phyloP scores from a whole-genome alignment of 2,888 invertebrate species.

The Apeira syringaria region DNA sequence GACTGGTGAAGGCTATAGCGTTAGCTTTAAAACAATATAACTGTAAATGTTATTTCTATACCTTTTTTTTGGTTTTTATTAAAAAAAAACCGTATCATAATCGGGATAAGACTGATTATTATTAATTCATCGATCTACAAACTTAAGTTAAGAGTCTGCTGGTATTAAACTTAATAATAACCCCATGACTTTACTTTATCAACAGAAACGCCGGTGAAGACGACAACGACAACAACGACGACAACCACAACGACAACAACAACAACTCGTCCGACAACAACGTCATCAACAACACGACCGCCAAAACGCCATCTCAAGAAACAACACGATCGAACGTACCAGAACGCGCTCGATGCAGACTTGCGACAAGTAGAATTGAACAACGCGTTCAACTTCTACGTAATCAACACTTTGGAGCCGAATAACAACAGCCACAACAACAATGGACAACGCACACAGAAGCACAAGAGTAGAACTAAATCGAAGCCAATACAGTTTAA shows the following conservation, averaged over 20 bases:
- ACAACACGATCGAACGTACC: conserved; percentile 58
- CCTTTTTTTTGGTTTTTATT: too few species aligned
- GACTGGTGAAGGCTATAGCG: too few species aligned
- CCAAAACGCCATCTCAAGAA: conserved; percentile 72
- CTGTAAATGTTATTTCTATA: too few species aligned
- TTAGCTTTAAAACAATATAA: too few species aligned
- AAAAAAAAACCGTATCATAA: too few species aligned
- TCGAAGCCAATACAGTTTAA: too few species aligned
- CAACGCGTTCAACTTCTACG: conserved; percentile 67
- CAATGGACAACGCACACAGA: conserved; percentile 67
- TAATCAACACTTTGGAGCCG: conserved; percentile 51
- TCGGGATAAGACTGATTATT: too few species aligned
- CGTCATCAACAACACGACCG: conserved; percentile 52
- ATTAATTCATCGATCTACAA: too few species aligned
- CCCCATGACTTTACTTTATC: conserved; percentile 34
- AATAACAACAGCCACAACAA: conserved; percentile 58
- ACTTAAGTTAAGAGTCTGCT: too few species aligned
- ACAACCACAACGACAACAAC: conserved; percentile 72
- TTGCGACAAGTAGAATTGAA: conserved; percentile 61
- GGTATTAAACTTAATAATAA: too few species aligned
- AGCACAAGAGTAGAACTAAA: conserved; percentile 75
- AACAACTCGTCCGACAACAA: conserved; percentile 54
- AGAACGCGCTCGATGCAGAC: conserved; percentile 68
- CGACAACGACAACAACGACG: conserved; percentile 67
- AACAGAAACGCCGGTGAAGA: conserved; percentile 73